A percentile compares a stretch with the other conserved stretches of the same genome.
Conservation (phyloP, 2,888 invertebrate genomes). For the Troilus luridus region DNA sequence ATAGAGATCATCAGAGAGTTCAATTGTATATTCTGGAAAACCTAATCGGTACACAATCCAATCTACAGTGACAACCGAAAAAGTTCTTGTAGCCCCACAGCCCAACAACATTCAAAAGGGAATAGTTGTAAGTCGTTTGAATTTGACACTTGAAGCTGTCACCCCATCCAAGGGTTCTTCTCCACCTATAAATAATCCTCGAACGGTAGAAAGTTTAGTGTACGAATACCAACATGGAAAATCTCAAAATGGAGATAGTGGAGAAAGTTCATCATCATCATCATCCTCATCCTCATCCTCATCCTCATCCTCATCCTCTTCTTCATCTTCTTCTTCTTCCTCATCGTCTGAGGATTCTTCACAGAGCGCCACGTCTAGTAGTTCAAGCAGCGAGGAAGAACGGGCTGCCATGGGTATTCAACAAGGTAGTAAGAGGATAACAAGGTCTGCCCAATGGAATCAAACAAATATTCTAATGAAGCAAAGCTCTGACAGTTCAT, state of each 20-base stretch:
- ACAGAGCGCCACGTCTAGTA: slow-evolving; percentile 59
- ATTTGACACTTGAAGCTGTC: slow-evolving; percentile 70
- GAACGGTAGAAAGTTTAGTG: slow-evolving; percentile 72
- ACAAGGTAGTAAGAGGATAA: slow-evolving; percentile 53
- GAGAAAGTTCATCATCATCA: slow-evolving; percentile 62
- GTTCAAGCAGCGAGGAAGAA: slow-evolving; percentile 62
- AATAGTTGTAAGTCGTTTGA: slow-evolving; percentile 75
- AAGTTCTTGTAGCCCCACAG: slow-evolving; percentile 69
- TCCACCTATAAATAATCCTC: slow-evolving; percentile 70
- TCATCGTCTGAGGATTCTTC: slow-evolving; percentile 29
- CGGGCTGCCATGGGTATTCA: not conserved
- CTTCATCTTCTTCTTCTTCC: not conserved
- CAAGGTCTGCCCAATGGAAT: not conserved
- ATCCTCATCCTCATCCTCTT: not conserved
- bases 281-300: slow-evolving; percentile 60
- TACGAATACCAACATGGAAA: slow-evolving; percentile 70
- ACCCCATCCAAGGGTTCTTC: slow-evolving; percentile 69
- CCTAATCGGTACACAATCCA: slow-evolving; percentile 76
- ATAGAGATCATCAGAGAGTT: slow-evolving; percentile 74
- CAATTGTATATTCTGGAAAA: slow-evolving; percentile 73
- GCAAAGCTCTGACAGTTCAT: slow-evolving; percentile 40
- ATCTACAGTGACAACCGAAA: slow-evolving; percentile 75
- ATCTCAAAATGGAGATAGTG: slow-evolving; percentile 63
- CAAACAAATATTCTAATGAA: slow-evolving; percentile 58
- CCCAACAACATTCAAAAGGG: slow-evolving; percentile 75